phyloP scores from a whole-genome alignment of 37 sponge, comb jelly and placozoan genomes.

The Halichondria panicea region DNA sequence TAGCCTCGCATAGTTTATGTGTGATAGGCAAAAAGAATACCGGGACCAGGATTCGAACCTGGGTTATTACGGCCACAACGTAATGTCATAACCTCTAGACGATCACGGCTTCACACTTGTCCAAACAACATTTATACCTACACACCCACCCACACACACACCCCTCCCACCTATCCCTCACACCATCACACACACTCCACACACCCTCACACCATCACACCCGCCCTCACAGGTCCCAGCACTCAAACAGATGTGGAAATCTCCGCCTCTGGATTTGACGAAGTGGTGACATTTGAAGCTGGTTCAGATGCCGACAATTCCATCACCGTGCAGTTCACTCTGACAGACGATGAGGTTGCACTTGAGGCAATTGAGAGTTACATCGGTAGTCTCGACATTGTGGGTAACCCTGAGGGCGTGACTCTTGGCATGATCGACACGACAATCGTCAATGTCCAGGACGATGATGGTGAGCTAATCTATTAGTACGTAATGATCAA shows the following conservation, averaged over 20 bases:
- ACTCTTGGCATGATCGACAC: not conserved
- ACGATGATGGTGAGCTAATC: slow-evolving; percentile 15
- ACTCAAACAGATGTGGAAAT: slow-evolving; percentile 1
- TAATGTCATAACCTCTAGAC: no score
- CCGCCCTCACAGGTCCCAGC: slow-evolving; percentile 41
- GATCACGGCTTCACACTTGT: no score
- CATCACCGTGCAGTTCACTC: not conserved
- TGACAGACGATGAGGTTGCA: slow-evolving; percentile 30
- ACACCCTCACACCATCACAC: no score
- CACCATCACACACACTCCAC: no score
- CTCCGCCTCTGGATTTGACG: slow-evolving; percentile 25
- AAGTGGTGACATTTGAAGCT: slow-evolving; percentile 1
- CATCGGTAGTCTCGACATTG: not conserved
- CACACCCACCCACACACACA: no score
- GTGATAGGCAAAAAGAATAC: no score
- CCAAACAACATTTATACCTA: no score
- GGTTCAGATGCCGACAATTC: not conserved
- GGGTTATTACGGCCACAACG: no score
- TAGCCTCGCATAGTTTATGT: no score
- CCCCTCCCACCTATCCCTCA: no score
- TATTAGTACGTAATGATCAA: no score
- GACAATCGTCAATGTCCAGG: slow-evolving; percentile 15
- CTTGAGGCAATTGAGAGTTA: slow-evolving; percentile 23
- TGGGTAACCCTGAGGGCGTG: not conserved
- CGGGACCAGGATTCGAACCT: no score